These are phyloP conservation scores for Mormyrops attenuatus DNA, from an alignment of 2,797 vertebrate species.

Conservation along the genomic window DNA sequence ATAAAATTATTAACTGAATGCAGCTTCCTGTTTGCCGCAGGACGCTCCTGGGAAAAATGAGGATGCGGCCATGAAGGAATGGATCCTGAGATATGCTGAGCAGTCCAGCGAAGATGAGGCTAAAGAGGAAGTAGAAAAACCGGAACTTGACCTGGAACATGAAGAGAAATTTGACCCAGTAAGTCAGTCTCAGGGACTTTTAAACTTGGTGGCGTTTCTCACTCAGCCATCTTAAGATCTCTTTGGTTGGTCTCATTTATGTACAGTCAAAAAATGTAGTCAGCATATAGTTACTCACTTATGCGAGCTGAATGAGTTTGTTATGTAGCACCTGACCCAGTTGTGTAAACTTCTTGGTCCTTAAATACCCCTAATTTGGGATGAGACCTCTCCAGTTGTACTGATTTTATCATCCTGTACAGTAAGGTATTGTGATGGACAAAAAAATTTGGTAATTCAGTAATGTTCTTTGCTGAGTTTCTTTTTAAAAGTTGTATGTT, in stretches of 20 bases:
- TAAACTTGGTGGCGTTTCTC: background rate
- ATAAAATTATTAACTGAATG: background rate
- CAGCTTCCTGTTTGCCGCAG: slow-evolving; percentile 30
- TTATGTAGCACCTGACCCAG: background rate
- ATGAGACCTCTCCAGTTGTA: background rate
- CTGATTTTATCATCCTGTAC: background rate
- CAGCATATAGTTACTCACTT: background rate
- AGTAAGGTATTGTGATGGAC: background rate
- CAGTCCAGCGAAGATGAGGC: slow-evolving; percentile 67
- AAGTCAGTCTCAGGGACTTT: slow-evolving; percentile 39
- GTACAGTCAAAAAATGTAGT: background rate
- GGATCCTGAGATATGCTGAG: slow-evolving; percentile 87
- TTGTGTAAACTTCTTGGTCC: background rate
- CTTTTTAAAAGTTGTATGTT: background rate
- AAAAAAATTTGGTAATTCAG: background rate
- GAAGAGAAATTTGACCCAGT: slow-evolving; percentile 89
- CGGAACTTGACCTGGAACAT: slow-evolving; percentile 53
- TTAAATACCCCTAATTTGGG: background rate
- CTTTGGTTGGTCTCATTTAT: background rate
- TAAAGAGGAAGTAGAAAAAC: slow-evolving; percentile 41
- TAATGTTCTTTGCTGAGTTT: background rate
- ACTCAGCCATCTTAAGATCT: background rate
- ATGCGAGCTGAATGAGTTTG: background rate
- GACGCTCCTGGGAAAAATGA: slow-evolving; percentile 58
- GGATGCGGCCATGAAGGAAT: slow-evolving; percentile 80